These are phyloP conservation scores for Chamaea fasciata DNA, from an alignment of 2,113 vertebrate species.

Conservation along the genomic window DNA sequence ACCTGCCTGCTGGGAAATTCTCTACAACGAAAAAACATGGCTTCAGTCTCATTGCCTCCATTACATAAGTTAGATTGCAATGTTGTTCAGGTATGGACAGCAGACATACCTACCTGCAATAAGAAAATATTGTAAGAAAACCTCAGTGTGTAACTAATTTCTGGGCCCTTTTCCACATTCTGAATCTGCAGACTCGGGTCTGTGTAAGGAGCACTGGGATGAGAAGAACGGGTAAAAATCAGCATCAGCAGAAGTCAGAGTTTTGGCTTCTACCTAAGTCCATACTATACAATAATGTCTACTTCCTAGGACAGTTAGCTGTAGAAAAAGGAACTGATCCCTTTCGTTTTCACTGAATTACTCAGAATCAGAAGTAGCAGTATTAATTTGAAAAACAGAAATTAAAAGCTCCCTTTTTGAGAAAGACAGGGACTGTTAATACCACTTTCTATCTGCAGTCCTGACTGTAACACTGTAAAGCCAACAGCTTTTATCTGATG, in stretches of 20 bases:
- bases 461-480: background rate
- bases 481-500: background rate
- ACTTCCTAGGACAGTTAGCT: background rate
- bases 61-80: background rate
- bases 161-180: background rate
- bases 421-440: background rate
- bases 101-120: background rate
- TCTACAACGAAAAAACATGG: background rate
- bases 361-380: background rate
- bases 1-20: background rate
- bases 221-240: background rate
- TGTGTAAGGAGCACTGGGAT: background rate
- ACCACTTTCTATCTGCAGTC: background rate
- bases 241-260: background rate
- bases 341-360: background rate
- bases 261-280: background rate
- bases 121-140: background rate
- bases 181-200: background rate
- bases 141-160: background rate
- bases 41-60: background rate
- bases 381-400: background rate
- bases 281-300: background rate
- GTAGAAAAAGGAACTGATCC: background rate
- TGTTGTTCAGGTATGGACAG: background rate
- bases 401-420: background rate